Base-by-base conservation (phyloP, 2,888 invertebrate species). In the Rapana venosa region DNA sequence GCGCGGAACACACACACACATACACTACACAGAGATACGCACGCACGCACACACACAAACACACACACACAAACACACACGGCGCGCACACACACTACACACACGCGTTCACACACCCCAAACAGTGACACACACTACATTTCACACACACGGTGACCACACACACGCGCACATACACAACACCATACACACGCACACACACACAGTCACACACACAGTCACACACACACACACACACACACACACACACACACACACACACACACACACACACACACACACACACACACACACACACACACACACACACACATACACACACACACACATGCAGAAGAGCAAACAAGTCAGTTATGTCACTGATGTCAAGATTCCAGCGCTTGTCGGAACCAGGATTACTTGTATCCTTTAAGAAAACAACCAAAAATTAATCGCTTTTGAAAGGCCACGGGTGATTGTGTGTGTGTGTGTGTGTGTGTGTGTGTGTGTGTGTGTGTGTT, bases 41-140 rank as follows among this genome's bases (percentile, higher is more conserved):
- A 74, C 74, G n/a, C 74, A n/a, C 74, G n/a, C 74, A 74, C 74
- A 74, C 74, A 74, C 74, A 74, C 74, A 74, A 20, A 74, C 74
- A 74, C 74, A 70, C 70, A 70, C 70, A 70, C 70, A 70, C 70
- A 70, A 13, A 70, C 70, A 70, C 70, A 70, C 70, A 70, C 70
- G 22, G n/a, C 70, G 22, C 70, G 22, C 70, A 70, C 70, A 70
- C 70, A 70, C 70, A 70, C 70, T n/a, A 70, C 70, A 26, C 70
- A 70, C 70, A 70, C 70, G 11, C 15, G 26, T 26, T 5, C 70
- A 70, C 70, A 26, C 70, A 70, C 70, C 5, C 70, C n/a, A n/a
- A n/a, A 70, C 70, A 70, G 17, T 20, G 5, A 70, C 70, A 70
- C 70, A 70, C 70, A 70, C 70, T 20, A 13, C 13, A 13, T 20